Conservation (phyloP, 2,113 vertebrate species). For the Lamprotornis superbus region DNA sequence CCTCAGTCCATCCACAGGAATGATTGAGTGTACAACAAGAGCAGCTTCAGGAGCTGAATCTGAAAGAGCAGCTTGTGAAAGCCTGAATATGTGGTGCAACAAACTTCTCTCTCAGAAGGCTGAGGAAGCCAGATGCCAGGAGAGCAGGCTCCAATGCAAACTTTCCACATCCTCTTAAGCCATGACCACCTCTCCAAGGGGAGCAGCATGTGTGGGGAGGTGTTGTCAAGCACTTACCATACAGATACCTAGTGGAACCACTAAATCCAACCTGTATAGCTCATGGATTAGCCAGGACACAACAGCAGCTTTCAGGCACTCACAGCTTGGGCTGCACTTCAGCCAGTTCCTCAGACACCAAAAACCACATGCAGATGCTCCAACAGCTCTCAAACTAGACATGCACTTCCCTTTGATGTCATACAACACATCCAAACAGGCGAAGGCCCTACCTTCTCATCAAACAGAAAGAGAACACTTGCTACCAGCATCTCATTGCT, state of each 20-base stretch:
- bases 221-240: neutral
- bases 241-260: neutral
- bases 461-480: neutral
- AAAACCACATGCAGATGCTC: neutral
- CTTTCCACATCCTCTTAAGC: neutral
- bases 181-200: neutral
- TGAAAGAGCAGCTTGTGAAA: slow-evolving; percentile 3
- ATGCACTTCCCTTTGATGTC: neutral
- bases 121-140: neutral
- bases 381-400: neutral
- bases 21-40: neutral
- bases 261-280: neutral
- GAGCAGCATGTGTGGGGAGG: neutral
- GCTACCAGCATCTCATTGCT: neutral
- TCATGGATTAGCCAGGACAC: neutral
- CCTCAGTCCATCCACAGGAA: neutral
- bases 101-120: neutral
- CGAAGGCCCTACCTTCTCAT: neutral
- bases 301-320: slow-evolving; percentile 1
- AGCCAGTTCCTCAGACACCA: neutral
- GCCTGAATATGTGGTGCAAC: accelerated
- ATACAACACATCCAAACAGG: neutral
- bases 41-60: neutral
- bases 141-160: neutral
- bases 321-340: neutral